Base-by-base conservation (phyloP, 2,888 invertebrate species). In the Platycheirus rosarum region DNA sequence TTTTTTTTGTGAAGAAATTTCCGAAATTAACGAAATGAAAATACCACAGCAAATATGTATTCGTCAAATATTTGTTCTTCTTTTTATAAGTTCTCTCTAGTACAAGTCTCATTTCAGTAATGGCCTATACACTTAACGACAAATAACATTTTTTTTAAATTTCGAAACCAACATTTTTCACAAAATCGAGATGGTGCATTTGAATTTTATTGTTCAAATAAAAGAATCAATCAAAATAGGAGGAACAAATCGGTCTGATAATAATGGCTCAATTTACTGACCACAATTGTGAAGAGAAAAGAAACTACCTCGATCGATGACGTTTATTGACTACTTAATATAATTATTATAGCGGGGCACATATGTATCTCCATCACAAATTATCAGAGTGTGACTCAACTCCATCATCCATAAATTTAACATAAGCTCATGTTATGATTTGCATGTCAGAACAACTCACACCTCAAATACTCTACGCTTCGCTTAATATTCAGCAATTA, bases 321-420 rank as follows among this genome's bases (percentile, higher is more conserved):
- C 40, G 23, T 35, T 14, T 40, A 14, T 40, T 57, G 40, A 57
- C 13, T 23, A 75, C 5, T 32, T 23, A 8, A 32, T 32, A 8
- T 23, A 42, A 26, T 16, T 11, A n/a, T n/a, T n/a, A n/a, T n/a
- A n/a, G 29, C 35, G 37, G 44, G 16, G 35, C 16, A 60, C 29
- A 66, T 78, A n/a, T n/a, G n/a, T n/a, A 51, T 53, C 2, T 16
- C 9, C 16, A 23, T 13, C 37, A 48, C 37, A 73, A 78, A 68
- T 46, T 60, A 77, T 51, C 60, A 53, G 77, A 71, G 66, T 66
- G 37, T 35, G 35, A 62, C 44, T 7, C 51, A 2, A 35, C 48
- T 71, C 35, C 14, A 23, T 60, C 57, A 77, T 44, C 57, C 51
- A 57, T 37, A 14, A 71, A 46, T 65, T 40, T 18, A 35, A 18